These are phyloP conservation scores for Drosophila tristis DNA, from an alignment of 1,140 invertebrate genomes.

Conservation along the genomic window DNA sequence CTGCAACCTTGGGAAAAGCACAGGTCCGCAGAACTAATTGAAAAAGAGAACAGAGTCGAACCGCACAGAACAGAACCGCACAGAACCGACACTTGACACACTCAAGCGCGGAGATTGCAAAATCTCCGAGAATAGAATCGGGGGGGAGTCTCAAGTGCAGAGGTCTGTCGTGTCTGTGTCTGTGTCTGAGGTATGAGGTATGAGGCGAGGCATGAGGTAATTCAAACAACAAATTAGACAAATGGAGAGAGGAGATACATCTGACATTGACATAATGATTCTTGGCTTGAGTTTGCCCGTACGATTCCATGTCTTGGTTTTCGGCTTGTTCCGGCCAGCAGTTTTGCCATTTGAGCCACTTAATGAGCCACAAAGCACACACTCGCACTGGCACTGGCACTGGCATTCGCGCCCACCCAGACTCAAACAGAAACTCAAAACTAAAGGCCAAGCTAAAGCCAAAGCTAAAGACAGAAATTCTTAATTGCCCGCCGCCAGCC, in stretches of 20 bases:
- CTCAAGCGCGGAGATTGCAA: constrained; percentile 49
- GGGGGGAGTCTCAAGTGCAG: constrained; percentile 59
- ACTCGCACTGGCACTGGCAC: constrained; percentile 2
- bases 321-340: constrained; percentile 25
- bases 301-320: constrained; percentile 6
- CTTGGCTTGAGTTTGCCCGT: constrained; percentile 25
- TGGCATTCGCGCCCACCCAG: constrained; percentile 61
- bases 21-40: constrained; percentile 5
- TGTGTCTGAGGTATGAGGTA: too few species aligned
- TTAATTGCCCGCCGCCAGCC: constrained; percentile 62
- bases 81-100: constrained; percentile 55
- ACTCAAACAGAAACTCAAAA: not conserved
- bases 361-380: constrained; percentile 58
- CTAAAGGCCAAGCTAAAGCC: constrained; percentile 25
- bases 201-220: constrained; percentile 58
- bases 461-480: constrained; percentile 55
- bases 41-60: constrained; percentile 7
- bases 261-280: constrained; percentile 81
- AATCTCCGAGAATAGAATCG: constrained; percentile 69
- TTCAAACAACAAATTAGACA: constrained; percentile 65
- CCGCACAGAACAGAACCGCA: not conserved
- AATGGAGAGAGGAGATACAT: constrained; percentile 23
- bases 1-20: not conserved
- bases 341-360: constrained; percentile 57
- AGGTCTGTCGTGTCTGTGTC: constrained; percentile 5